phyloP scores from a whole-genome alignment of 2,113 vertebrate genomes.

The Micromys minutus region DNA sequence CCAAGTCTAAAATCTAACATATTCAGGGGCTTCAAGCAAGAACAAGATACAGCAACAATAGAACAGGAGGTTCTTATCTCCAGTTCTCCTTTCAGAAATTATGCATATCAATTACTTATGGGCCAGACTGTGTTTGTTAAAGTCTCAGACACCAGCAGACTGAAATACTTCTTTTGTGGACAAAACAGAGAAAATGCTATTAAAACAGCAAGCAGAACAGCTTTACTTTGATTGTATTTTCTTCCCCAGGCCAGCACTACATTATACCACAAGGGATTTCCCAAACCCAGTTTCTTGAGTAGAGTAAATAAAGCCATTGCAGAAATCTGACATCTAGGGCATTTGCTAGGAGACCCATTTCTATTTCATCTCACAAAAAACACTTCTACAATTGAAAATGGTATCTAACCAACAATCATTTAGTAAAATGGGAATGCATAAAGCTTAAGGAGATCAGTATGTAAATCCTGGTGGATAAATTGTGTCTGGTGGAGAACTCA shows the following conservation, averaged over 20 bases:
- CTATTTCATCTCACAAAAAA: background rate
- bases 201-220: background rate
- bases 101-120: background rate
- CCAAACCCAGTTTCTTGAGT: background rate
- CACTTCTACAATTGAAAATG: background rate
- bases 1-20: background rate
- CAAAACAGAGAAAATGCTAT: background rate
- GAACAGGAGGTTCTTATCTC: background rate
- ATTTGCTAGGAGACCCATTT: background rate
- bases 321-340: background rate
- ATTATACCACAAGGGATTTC: background rate
- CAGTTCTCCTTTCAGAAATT: background rate
- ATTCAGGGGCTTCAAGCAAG: background rate
- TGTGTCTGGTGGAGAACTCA: background rate
- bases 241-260: background rate
- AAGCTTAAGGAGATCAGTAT: background rate
- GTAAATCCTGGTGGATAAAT: background rate
- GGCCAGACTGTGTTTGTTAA: background rate
- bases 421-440: background rate
- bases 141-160: background rate
- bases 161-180: background rate
- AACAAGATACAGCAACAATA: background rate
- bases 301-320: background rate
- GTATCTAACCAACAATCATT: background rate
- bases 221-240: background rate